Evolutionary conservation across 2,888 invertebrate species (phyloP).

Genomic region (Gastrophysa polygoni): DNA sequence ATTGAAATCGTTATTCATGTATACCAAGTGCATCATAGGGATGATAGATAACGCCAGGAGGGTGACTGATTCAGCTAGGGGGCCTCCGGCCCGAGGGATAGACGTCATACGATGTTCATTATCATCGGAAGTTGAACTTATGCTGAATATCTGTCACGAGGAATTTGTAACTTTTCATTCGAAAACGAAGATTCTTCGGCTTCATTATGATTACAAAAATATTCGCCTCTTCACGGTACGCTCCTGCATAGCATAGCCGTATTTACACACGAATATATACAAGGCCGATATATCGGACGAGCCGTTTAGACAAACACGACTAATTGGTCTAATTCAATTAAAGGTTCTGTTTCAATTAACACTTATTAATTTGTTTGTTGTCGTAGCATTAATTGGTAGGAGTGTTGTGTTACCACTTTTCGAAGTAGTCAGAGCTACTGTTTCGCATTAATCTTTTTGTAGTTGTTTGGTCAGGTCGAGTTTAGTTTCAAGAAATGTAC

Average conservation of each 20-base stretch:
- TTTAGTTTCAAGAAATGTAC: conserved; percentile 21
- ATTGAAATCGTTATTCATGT: too few relatives aligned
- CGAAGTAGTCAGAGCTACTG: conserved; percentile 4
- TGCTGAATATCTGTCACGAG: too few relatives aligned
- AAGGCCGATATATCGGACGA: conserved; percentile 37
- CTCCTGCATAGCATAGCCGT: conserved; percentile 44
- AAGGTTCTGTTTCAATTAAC: conserved; percentile 48
- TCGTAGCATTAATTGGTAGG: conserved; percentile 48
- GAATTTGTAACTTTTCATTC: too few relatives aligned
- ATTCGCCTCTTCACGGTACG: conserved; percentile 16
- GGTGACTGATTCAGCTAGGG: too few relatives aligned
- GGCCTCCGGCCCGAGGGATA: too few relatives aligned
- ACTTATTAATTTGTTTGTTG: conserved; percentile 50
- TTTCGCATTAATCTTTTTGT: conserved; percentile 5
- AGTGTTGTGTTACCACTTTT: conserved; percentile 42
- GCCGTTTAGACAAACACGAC: conserved; percentile 42
- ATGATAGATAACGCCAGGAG: too few relatives aligned
- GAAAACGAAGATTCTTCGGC: too few relatives aligned
- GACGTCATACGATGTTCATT: too few relatives aligned
- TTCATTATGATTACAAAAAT: too few relatives aligned
- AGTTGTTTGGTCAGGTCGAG: conserved; percentile 6
- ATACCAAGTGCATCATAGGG: too few relatives aligned
- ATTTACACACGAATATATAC: conserved; percentile 54
- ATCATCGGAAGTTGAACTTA: too few relatives aligned
- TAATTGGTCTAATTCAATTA: conserved; percentile 54